These are phyloP conservation scores for Acrocephalus scirpaceus DNA, from an alignment of 2,797 vertebrate genomes.

Conservation along the genomic window DNA sequence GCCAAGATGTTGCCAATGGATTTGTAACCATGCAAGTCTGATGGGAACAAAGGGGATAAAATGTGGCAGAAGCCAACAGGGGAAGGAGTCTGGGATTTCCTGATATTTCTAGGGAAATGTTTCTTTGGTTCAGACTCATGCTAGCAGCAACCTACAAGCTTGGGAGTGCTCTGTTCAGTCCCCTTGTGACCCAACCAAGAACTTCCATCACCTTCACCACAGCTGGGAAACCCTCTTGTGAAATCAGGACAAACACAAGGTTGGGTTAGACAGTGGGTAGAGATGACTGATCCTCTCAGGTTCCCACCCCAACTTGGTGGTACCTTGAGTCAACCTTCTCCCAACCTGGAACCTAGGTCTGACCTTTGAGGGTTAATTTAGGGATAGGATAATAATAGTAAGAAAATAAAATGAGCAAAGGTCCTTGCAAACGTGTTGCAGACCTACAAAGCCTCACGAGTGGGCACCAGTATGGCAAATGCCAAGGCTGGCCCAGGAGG, in stretches of 20 bases:
- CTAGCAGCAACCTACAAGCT: rapidly evolving
- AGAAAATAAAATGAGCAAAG: not conserved
- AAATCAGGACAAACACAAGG: not conserved
- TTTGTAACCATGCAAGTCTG: not conserved
- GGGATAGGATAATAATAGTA: not conserved
- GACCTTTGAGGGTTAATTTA: not conserved
- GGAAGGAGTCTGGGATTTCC: not conserved
- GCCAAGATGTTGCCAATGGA: not conserved
- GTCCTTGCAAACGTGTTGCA: not conserved
- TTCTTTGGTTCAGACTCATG: not conserved
- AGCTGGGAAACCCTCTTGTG: not conserved
- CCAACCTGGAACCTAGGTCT: not conserved
- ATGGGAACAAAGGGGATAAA: not conserved
- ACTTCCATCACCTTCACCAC: not conserved
- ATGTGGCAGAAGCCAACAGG: not conserved
- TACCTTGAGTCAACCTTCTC: not conserved
- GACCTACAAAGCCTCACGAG: not conserved
- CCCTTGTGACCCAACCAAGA: not conserved
- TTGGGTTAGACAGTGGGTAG: not conserved
- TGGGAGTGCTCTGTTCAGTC: not conserved
- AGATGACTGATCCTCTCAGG: not conserved
- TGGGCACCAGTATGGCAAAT: not conserved
- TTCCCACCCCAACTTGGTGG: not conserved
- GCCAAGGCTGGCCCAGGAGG: not conserved
- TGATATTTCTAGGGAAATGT: not conserved